A percentile compares a stretch with the other conserved stretches of the same genome.
Conservation (phyloP, 2,797 vertebrate species). For the Odontamblyopus lacepedii region DNA sequence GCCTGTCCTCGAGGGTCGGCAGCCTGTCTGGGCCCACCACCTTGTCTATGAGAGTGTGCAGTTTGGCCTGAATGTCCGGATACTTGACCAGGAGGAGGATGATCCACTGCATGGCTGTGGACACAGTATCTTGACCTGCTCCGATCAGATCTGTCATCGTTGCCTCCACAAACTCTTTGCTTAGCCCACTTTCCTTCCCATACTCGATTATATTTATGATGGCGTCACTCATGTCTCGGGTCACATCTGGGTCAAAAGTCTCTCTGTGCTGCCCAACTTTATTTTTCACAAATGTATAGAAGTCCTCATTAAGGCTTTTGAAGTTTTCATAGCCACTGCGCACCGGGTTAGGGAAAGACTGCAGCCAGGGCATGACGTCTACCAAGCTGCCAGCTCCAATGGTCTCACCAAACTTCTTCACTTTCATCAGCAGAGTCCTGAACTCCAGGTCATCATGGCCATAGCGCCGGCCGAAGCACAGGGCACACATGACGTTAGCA, state of each 20-base stretch:
- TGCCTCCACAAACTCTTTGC: slow-evolving; percentile 66
- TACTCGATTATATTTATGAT: slow-evolving; percentile 72
- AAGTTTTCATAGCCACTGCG: slow-evolving; percentile 78
- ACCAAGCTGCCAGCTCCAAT: slow-evolving; percentile 85
- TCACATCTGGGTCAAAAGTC: slow-evolving; percentile 67
- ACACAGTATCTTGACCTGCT: slow-evolving; percentile 81
- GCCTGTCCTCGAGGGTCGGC: slow-evolving; percentile 70
- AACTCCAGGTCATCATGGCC: slow-evolving; percentile 81
- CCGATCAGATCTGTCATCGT: slow-evolving; percentile 80
- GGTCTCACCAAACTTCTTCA: slow-evolving; percentile 78
- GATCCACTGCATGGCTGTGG: slow-evolving; percentile 80
- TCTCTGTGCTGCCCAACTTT: slow-evolving; percentile 78
- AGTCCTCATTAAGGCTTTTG: slow-evolving; percentile 76
- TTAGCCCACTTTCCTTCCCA: slow-evolving; percentile 54
- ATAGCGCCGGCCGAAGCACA: slow-evolving; percentile 86
- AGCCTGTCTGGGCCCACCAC: slow-evolving; percentile 75
- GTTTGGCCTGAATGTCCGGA: slow-evolving; percentile 68
- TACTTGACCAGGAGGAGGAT: slow-evolving; percentile 79
- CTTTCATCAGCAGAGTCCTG: slow-evolving; percentile 65
- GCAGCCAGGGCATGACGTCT: slow-evolving; percentile 86
- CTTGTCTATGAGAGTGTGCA: slow-evolving; percentile 75
- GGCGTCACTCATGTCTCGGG: slow-evolving; percentile 79
- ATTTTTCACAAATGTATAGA: slow-evolving; percentile 74
- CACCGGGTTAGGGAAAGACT: slow-evolving; percentile 83
- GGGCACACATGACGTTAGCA: slow-evolving; percentile 84